Conservation (phyloP, 2,888 invertebrate species). For the Xestia c-nigrum region DNA sequence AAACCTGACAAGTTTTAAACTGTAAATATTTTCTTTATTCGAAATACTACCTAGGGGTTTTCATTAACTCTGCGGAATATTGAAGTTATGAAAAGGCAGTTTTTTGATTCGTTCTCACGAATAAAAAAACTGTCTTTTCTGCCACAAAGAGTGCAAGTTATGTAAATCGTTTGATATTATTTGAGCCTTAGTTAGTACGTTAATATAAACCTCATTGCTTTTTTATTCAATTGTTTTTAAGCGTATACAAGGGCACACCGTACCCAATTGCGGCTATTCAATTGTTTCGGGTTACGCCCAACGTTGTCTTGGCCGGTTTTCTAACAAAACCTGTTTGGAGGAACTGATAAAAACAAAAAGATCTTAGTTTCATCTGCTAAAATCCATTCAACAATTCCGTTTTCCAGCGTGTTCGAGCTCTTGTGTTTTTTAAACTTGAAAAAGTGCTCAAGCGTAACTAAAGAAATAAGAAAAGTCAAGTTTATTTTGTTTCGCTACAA, state of each 20-base stretch:
- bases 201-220: background rate
- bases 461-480: conserved; percentile 43
- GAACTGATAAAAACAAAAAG: conserved; percentile 18
- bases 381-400: conserved; percentile 36
- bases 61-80: conserved; percentile 27
- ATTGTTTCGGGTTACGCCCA: background rate
- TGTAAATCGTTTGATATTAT: background rate
- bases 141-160: background rate
- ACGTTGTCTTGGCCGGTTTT: background rate
- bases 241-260: too few species aligned
- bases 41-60: background rate
- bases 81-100: conserved; percentile 5
- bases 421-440: conserved; percentile 33
- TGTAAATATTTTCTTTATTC: conserved; percentile 12
- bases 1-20: conserved; percentile 29
- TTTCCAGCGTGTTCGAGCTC: conserved; percentile 22
- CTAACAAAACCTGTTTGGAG: conserved; percentile 5
- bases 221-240: background rate
- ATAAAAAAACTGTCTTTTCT: too few species aligned
- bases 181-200: background rate
- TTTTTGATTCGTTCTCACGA: background rate
- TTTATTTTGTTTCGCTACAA: conserved; percentile 40
- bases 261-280: background rate
- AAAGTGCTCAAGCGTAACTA: conserved; percentile 34
- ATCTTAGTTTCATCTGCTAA: conserved; percentile 12